phyloP scores from a whole-genome alignment of 2,888 invertebrate species.

The Agrochola lychnidis region DNA sequence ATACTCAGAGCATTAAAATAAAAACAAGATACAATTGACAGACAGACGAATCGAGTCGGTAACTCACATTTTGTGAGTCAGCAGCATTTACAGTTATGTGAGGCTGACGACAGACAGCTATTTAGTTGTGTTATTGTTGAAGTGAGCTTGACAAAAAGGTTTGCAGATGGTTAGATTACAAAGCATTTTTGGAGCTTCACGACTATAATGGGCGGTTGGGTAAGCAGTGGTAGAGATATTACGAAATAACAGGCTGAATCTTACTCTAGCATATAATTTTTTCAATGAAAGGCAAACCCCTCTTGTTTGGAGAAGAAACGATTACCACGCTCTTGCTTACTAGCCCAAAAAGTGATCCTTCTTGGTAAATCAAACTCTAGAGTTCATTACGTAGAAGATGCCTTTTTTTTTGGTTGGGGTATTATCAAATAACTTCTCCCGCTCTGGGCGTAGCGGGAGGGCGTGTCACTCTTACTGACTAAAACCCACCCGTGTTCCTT shows the following conservation, averaged over 20 bases:
- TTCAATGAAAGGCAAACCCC: too few species aligned
- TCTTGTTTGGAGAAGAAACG: too few species aligned
- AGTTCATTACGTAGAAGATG: too few species aligned
- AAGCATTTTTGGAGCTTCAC: constrained; percentile 1
- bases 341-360: too few species aligned
- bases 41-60: constrained; percentile 33
- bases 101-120: constrained; percentile 39
- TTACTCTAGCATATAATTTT: too few species aligned
- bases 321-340: too few species aligned
- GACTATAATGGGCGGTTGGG: background rate
- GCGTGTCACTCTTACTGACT: too few species aligned
- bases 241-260: background rate
- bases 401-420: too few species aligned
- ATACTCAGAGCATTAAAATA: background rate
- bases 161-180: constrained; percentile 1
- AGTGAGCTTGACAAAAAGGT: constrained; percentile 12
- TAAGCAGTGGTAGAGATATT: background rate
- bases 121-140: constrained; percentile 46
- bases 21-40: constrained; percentile 12
- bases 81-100: constrained; percentile 40
- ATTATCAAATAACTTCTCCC: too few species aligned
- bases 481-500: too few species aligned
- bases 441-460: too few species aligned
- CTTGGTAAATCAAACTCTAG: too few species aligned
- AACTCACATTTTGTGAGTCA: constrained; percentile 55